Evolutionary conservation across 2,888 invertebrate genomes (phyloP).

Genomic region (Autographa gamma): DNA sequence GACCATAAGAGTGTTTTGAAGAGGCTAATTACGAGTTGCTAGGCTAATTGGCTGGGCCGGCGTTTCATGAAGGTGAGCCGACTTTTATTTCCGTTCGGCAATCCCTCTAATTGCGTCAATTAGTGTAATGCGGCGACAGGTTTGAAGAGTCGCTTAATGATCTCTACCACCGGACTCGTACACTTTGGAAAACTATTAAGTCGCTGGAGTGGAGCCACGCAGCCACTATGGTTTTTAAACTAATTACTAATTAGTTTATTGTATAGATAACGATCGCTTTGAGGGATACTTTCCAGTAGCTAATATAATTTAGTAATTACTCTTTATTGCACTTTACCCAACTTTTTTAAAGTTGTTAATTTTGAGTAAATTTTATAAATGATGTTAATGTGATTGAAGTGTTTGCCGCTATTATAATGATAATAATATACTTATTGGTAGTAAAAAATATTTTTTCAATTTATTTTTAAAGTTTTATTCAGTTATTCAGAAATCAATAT

Average conservation of each 20-base stretch:
- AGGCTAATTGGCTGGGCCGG: constrained; percentile 87
- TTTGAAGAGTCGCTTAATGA: constrained; percentile 87
- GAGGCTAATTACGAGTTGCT: constrained; percentile 85
- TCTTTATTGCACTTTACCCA: constrained; percentile 25
- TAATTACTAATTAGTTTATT: constrained; percentile 62
- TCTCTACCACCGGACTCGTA: constrained; percentile 73
- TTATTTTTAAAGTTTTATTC: too few species aligned
- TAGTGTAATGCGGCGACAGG: constrained; percentile 89
- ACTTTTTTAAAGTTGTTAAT: background rate
- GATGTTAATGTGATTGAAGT: background rate
- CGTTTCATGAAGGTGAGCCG: constrained; percentile 89
- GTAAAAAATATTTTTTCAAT: too few species aligned
- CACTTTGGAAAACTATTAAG: constrained; percentile 77
- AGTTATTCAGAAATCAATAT: too few species aligned
- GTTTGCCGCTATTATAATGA: too few species aligned
- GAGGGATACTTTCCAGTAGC: constrained; percentile 37
- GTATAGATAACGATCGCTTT: constrained; percentile 52
- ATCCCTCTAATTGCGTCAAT: constrained; percentile 89
- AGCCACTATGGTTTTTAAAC: constrained; percentile 54
- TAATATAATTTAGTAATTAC: constrained; percentile 28
- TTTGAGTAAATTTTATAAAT: background rate
- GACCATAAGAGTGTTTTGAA: constrained; percentile 76
- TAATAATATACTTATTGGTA: too few species aligned
- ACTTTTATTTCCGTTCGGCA: constrained; percentile 89
- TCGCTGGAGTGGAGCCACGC: constrained; percentile 49